phyloP scores from a whole-genome alignment of 2,888 invertebrate species.

The Ptilodon capucinus region DNA sequence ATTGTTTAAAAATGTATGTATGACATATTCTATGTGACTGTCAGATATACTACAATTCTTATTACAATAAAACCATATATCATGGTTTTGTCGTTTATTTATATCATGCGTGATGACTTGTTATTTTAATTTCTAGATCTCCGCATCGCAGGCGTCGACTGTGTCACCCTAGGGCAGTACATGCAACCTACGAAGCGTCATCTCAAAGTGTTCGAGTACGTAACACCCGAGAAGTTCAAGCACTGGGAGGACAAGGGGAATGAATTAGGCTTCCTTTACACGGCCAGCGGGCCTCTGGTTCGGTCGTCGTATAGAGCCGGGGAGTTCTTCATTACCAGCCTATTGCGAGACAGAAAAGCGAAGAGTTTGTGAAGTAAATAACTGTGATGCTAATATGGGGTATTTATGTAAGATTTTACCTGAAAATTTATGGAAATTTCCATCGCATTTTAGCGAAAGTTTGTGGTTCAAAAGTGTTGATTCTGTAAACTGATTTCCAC shows the following conservation, averaged over 20 bases:
- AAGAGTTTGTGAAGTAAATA: slow-evolving; percentile 51
- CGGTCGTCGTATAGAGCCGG: slow-evolving; percentile 99
- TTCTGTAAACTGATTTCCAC: no score
- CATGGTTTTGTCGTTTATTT: no score
- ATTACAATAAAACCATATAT: no score
- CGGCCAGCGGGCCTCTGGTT: slow-evolving; percentile 98
- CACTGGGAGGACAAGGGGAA: slow-evolving; percentile 92
- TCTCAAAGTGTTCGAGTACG: slow-evolving; percentile 96
- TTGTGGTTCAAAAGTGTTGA: no score
- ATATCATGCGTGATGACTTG: no score
- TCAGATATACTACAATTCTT: no score
- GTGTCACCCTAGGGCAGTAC: slow-evolving; percentile 98
- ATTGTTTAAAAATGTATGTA: no score
- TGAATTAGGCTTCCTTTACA: slow-evolving; percentile 96
- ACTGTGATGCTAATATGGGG: not conserved
- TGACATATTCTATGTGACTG: no score
- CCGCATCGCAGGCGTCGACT: slow-evolving; percentile 92
- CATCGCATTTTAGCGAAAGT: no score
- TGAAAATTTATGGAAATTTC: not conserved
- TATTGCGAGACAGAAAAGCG: slow-evolving; percentile 85
- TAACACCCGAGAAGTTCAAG: slow-evolving; percentile 96
- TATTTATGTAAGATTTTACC: not conserved
- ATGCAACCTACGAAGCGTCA: slow-evolving; percentile 99
- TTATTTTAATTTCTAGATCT: slow-evolving; percentile 83
- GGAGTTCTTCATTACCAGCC: slow-evolving; percentile 93